phyloP scores from a whole-genome alignment of 2,888 invertebrate species.

The Meteorus colon region DNA sequence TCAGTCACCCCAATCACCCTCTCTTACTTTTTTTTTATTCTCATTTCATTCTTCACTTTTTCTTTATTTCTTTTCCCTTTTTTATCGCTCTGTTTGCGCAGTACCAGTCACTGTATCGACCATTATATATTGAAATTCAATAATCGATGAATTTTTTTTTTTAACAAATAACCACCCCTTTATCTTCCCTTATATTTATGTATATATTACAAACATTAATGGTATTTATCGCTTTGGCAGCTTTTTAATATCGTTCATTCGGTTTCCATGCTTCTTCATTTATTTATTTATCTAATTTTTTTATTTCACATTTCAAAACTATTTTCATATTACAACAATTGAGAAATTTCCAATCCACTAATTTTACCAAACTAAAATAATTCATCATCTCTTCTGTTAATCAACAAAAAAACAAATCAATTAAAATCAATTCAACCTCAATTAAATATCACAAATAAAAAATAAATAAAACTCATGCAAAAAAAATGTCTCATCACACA shows the following conservation, averaged over 20 bases:
- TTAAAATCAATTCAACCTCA: no score
- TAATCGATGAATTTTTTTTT: slow-evolving; percentile 44
- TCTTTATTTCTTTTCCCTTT: slow-evolving; percentile 22
- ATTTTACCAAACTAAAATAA: no score
- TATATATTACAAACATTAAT: neutral
- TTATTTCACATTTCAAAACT: slow-evolving; percentile 3
- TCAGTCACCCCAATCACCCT: slow-evolving; percentile 26
- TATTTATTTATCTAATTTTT: slow-evolving; percentile 17
- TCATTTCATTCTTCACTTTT: neutral
- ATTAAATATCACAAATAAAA: no score
- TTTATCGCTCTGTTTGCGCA: slow-evolving; percentile 46
- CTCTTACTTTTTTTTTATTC: slow-evolving; percentile 25
- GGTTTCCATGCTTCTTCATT: slow-evolving; percentile 4
- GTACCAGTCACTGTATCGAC: slow-evolving; percentile 39
- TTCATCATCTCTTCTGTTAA: no score
- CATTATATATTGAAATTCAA: slow-evolving; percentile 39
- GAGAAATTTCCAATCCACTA: no score
- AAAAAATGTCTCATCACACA: no score
- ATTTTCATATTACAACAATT: slow-evolving; percentile 5
- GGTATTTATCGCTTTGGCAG: neutral
- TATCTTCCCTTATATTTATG: neutral
- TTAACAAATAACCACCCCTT: slow-evolving; percentile 16
- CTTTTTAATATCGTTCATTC: neutral
- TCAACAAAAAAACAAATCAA: no score
- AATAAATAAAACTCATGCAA: no score